Base-by-base conservation (phyloP, 2,888 invertebrate species). In the Ichneumoninae sp. region DNA sequence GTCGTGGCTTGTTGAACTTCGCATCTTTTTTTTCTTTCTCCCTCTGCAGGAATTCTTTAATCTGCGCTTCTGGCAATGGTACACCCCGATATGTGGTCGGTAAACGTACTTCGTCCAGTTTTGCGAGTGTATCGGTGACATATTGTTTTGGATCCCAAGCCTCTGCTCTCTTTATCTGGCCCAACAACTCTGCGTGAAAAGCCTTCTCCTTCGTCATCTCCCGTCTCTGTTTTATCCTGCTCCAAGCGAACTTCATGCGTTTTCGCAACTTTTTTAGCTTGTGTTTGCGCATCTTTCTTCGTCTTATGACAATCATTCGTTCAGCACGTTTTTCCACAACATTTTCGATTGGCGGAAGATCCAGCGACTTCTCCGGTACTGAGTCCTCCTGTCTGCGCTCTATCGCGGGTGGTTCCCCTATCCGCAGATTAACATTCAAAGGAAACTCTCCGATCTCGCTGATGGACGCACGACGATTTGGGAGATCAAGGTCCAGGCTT, bases 221-320 rank as follows among this genome's bases (percentile, higher is more conserved):
- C 74, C 97, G 95, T 26, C 95, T 95, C 89, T 96, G 96, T 79
- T 93, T 93, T 86, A 95, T 95, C 93, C 97, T 96, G 0, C 96
- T 96, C 96, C 96, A 96, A 85, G 95, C 95, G 92, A 96, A 96
- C 89, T 96, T 96, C 97, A 97, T 97, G 90, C 95, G 96, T 91
- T 97, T 97, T 86, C 97, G 95, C 77, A 97, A 94, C 93, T 98
- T 98, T 92, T 94, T 96, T 66, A 97, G 94, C 92, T 98, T 97
- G 91, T 98, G 98, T 89, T 96, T 97, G 93, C 96, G 97, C 97
- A 98, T 98, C 94, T 98, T 98, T 76, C 96, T 95, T 71, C 96
- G 94, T 70, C 98, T 95, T 50, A 98, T 97, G 0, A 97, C 96
- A 86, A 98, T 96, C 81, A 98, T 93, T 74, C 97, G 94, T 0